Evolutionary conservation across 2,113 vertebrate species (phyloP), one percentile per base, ranked within the genome.

Genomic region (Clarias macrocephalus): DNA sequence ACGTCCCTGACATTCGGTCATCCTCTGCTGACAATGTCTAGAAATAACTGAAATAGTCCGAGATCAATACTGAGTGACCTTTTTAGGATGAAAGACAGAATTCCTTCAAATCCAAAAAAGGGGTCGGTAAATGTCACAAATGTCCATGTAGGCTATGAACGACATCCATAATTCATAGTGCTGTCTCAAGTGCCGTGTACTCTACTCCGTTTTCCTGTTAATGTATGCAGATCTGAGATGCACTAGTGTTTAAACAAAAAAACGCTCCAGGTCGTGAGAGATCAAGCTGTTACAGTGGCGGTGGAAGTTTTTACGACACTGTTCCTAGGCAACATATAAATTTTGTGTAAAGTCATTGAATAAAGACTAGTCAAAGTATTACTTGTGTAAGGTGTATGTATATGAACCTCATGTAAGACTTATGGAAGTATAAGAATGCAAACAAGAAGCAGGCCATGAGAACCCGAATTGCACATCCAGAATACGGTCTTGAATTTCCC

Each of bases 61-160:
- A 56, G 87, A 89, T 89, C 84, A 84, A 90, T 87, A 65, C 30
- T 37, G 30, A 21, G 57, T 89, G 66, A 90, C 70, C 89, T 88
- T 90, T 91, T 81, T 65, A 77, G 65, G 82, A 77, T 82, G 77
- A 52, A 89, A 85, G 82, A 85, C 86, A 83, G 30, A 84, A 86
- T 86, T 82, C 42, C 12, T 85, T 85, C 80, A 87, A 79, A 88
- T 70, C 28, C 82, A 63, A 89, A 80, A 91, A 68, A 56, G 19
- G 62, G 42, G 65, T 84, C 66, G 5, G 80, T 75, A 91, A 88
- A 91, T 90, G 84, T 90, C 73, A 89, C 48, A 80, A 59, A 70
- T 82, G 72, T 83, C 70, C 80, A 5, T 80, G 79, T 62, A 79
- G 82, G 68, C 70, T 83, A n/a, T 56, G 21, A 19, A 62, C 60